Percentiles rank a stretch among this genome's conserved stretches.
Conservation (phyloP, 2,113 vertebrate species). For the Sterna hirundo region DNA sequence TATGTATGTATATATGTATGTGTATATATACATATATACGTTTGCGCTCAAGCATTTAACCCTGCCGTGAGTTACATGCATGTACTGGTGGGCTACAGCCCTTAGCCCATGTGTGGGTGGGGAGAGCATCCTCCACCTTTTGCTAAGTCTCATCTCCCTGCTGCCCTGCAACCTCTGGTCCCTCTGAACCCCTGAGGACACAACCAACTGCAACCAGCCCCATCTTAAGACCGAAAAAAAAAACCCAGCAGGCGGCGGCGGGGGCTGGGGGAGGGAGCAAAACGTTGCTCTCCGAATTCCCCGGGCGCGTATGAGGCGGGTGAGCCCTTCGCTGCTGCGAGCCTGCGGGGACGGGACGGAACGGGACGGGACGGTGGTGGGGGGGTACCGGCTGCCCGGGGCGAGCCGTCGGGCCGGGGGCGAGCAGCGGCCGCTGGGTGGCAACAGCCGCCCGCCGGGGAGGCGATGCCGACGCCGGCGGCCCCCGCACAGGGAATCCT, state of each 20-base stretch:
- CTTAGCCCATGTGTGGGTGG: neutral
- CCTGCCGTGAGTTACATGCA: neutral
- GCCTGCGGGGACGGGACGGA: neutral
- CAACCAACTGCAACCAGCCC: neutral
- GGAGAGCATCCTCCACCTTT: too few species aligned
- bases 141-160: neutral
- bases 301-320: fast-evolving
- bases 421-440: constrained; percentile 42
- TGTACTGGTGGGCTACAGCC: neutral
- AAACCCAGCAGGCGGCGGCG: neutral
- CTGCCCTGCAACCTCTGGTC: neutral
- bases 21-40: too few species aligned
- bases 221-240: too few species aligned
- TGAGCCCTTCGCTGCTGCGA: neutral
- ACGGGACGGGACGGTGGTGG: too few species aligned
- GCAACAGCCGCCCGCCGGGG: constrained; percentile 17
- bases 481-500: neutral
- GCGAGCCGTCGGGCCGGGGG: neutral
- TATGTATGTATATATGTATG: too few species aligned
- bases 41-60: too few species aligned
- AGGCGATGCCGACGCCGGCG: neutral
- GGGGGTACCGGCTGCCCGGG: neutral
- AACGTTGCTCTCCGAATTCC: neutral
- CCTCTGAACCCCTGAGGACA: neutral
- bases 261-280: too few species aligned